These are phyloP conservation scores for Pseudochirops cupreus DNA, from an alignment of 2,797 vertebrate species.

Conservation along the genomic window DNA sequence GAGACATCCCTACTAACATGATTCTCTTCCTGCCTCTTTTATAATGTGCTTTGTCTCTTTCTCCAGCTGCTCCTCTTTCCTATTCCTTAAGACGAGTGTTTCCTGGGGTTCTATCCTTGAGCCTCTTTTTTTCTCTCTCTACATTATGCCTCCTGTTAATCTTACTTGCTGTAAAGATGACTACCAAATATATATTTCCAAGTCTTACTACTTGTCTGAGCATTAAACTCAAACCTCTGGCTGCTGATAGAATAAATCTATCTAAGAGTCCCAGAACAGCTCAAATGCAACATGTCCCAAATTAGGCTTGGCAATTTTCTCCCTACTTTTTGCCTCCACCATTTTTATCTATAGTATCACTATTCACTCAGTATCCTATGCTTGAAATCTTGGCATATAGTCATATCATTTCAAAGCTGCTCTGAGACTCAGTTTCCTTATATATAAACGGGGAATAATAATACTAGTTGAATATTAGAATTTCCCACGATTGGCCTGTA, in stretches of 20 bases:
- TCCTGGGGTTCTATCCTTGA: neutral
- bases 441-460: neutral
- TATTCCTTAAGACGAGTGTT: neutral
- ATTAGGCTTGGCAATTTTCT: neutral
- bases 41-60: neutral
- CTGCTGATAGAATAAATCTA: neutral
- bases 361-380: neutral
- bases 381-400: neutral
- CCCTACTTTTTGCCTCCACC: neutral
- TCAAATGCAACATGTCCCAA: neutral
- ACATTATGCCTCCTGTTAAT: neutral
- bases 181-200: neutral
- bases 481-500: constrained; percentile 58
- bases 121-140: neutral
- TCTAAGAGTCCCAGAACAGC: neutral
- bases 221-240: neutral
- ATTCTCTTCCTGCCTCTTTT: neutral
- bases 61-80: neutral
- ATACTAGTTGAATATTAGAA: neutral
- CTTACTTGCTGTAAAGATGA: neutral
- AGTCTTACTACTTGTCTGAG: neutral
- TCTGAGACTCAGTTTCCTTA: neutral
- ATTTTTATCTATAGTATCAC: neutral
- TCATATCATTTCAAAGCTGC: neutral
- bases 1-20: neutral